Evolutionary conservation across 2,113 vertebrate genomes (phyloP).

Genomic region (Xenopus laevis): DNA sequence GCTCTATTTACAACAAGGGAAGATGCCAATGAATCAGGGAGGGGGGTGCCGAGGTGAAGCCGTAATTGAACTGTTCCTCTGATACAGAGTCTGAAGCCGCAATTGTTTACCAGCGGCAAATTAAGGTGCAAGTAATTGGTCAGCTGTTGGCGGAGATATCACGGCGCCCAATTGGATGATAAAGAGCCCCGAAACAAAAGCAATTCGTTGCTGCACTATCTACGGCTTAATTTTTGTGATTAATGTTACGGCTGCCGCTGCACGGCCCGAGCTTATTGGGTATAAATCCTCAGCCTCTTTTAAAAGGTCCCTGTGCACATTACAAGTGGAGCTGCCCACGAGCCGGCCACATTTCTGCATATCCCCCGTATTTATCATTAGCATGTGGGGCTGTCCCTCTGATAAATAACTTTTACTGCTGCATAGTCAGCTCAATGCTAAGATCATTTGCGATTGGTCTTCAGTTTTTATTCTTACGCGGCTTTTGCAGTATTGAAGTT

Average conservation of each 20-base stretch:
- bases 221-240: slow-evolving; percentile 30
- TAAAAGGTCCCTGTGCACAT: not conserved
- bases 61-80: slow-evolving; percentile 32
- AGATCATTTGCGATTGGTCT: no score
- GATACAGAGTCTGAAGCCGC: slow-evolving; percentile 26
- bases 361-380: no score
- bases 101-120: slow-evolving; percentile 21
- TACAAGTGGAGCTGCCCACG: not conserved
- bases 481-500: no score
- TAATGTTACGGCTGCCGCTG: slow-evolving; percentile 14
- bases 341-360: no score
- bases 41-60: slow-evolving; percentile 27
- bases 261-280: not conserved
- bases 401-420: no score
- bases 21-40: slow-evolving; percentile 12
- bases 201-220: slow-evolving; percentile 6
- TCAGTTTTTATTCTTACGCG: no score
- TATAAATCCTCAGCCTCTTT: slow-evolving; percentile 14
- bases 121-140: slow-evolving; percentile 24
- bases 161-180: slow-evolving; percentile 28
- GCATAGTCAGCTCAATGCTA: no score
- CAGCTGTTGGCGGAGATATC: slow-evolving; percentile 26
- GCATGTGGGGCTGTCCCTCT: no score
- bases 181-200: slow-evolving; percentile 18
- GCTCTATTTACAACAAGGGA: not conserved